Evolutionary conservation across 1,140 invertebrate genomes (phyloP).

Genomic region (Drosophila burlai): DNA sequence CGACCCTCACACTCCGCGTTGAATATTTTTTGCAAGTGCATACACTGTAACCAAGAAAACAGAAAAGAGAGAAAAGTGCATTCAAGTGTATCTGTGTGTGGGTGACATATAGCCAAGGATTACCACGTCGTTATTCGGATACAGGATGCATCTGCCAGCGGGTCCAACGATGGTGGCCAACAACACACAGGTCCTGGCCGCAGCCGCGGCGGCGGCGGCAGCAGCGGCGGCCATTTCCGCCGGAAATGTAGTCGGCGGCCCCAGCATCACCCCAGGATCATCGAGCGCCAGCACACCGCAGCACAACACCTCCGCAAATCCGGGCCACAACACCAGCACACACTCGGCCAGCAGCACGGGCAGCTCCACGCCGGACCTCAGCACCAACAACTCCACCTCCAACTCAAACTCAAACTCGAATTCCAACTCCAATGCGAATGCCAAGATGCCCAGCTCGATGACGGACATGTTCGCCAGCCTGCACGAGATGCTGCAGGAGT

Average conservation of each 20-base stretch:
- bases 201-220: constrained; percentile 72
- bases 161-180: constrained; percentile 82
- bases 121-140: neutral
- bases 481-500: constrained; percentile 93
- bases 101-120: constrained; percentile 1
- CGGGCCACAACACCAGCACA: constrained; percentile 62
- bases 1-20: neutral
- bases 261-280: constrained; percentile 11
- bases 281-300: neutral
- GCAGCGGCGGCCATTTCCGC: constrained; percentile 57
- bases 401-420: constrained; percentile 19
- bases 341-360: constrained; percentile 79
- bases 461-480: constrained; percentile 90
- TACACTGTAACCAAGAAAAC: neutral
- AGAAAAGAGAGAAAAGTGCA: neutral
- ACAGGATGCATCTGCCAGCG: constrained; percentile 77
- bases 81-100: neutral
- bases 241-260: constrained; percentile 3
- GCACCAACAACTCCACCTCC: constrained; percentile 39
- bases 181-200: constrained; percentile 69
- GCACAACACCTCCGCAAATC: constrained; percentile 17
- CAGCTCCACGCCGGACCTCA: constrained; percentile 76
- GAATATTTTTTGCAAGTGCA: constrained; percentile 9
- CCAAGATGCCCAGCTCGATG: constrained; percentile 86
- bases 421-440: constrained; percentile 33